A percentile compares a stretch with the other conserved stretches of the same genome.
phyloP scores from a whole-genome alignment of 2,113 vertebrate genomes.

The Gnathonemus echidnorhynchus region DNA sequence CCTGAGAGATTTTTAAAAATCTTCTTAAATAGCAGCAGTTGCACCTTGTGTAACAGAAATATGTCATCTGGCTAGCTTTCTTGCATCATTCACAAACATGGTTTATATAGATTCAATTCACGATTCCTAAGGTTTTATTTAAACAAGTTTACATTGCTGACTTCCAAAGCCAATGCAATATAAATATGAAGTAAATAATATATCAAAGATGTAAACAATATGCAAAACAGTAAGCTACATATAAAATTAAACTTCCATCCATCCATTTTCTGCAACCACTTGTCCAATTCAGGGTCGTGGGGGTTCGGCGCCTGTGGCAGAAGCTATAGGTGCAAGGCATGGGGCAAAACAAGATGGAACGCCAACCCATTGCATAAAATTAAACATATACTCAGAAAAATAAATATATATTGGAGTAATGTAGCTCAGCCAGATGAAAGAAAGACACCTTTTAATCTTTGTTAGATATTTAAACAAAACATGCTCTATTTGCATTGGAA shows the following conservation, averaged over 20 bases:
- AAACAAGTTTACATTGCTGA: neutral
- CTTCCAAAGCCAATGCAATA: neutral
- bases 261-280: too few species aligned
- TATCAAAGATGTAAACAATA: neutral
- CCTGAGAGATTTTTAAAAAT: neutral
- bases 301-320: too few species aligned
- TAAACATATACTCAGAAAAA: neutral
- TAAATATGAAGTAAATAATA: neutral
- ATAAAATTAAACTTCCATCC: neutral
- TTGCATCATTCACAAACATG: neutral
- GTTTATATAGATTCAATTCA: neutral
- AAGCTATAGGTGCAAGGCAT: too few species aligned
- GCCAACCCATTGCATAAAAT: neutral
- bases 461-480: neutral
- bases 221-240: neutral
- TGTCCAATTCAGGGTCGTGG: too few species aligned
- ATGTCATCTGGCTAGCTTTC: neutral
- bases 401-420: too few species aligned
- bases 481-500: too few species aligned
- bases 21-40: neutral
- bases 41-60: neutral
- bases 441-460: too few species aligned
- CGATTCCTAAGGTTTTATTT: neutral
- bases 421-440: neutral
- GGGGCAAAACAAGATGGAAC: neutral